Percentiles rank a stretch among this genome's conserved stretches.
phyloP scores from a whole-genome alignment of 2,888 invertebrate genomes.

The Norana najaformis region DNA sequence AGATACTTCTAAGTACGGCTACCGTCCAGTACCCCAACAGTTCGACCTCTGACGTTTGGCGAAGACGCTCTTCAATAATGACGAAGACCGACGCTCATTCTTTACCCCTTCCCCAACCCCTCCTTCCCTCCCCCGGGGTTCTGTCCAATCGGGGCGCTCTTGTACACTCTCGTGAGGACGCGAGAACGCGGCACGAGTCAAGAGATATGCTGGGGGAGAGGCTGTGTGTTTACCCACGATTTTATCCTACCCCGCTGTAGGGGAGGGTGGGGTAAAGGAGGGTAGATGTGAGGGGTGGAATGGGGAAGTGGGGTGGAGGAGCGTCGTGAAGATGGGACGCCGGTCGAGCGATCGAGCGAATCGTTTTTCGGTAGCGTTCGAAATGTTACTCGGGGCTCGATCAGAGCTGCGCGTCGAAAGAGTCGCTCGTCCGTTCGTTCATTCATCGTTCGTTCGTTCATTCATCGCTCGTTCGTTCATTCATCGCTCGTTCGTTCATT shows the following conservation, averaged over 20 bases:
- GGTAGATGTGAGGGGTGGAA: neutral
- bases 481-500: no score
- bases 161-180: neutral
- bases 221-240: neutral
- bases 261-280: neutral
- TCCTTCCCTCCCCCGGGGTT: no score
- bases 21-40: neutral
- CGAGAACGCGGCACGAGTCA: neutral
- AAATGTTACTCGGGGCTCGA: neutral
- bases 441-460: neutral
- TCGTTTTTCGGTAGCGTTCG: neutral
- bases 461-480: neutral
- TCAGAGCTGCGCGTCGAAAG: no score
- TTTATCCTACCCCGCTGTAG: neutral
- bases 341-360: neutral
- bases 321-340: neutral
- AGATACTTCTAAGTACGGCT: neutral
- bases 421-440: no score
- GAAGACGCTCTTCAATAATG: neutral
- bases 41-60: neutral
- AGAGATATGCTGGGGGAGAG: neutral
- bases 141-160: neutral
- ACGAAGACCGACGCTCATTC: neutral
- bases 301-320: neutral
- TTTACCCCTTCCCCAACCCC: neutral